Conservation (phyloP, 2,113 vertebrate genomes). For the Gobio gobio region DNA sequence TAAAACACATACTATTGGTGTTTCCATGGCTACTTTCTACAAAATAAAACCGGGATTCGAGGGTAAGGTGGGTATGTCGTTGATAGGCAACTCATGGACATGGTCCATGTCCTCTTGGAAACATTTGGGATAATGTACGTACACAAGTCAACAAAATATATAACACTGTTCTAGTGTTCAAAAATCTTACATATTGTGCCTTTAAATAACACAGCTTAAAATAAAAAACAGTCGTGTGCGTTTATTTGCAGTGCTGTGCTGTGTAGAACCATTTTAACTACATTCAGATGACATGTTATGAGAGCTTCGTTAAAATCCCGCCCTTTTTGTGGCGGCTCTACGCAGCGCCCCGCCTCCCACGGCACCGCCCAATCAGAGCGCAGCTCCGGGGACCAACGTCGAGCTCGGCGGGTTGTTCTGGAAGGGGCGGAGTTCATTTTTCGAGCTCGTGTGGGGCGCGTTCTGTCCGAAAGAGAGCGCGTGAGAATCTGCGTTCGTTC, state of each 20-base stretch:
- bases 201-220: too few species aligned
- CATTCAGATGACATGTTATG: constrained; percentile 30
- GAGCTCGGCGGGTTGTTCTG: constrained; percentile 65
- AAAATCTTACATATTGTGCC: too few species aligned
- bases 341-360: neutral
- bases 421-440: constrained; percentile 71
- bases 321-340: constrained; percentile 44
- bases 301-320: constrained; percentile 50
- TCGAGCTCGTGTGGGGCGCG: constrained; percentile 69
- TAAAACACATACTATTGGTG: too few species aligned
- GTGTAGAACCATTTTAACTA: constrained; percentile 22
- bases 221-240: neutral
- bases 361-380: constrained; percentile 45
- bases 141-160: too few species aligned
- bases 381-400: neutral
- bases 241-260: neutral
- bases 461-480: constrained; percentile 75
- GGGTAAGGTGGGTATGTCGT: too few species aligned
- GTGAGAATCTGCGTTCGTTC: constrained; percentile 71
- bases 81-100: too few species aligned
- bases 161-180: too few species aligned
- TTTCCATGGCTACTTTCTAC: too few species aligned
- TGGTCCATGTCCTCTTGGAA: too few species aligned
- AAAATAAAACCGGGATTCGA: too few species aligned
- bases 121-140: too few species aligned